These are phyloP conservation scores for Gymnobelideus leadbeateri DNA, from an alignment of 2,113 vertebrate genomes.

Conservation along the genomic window DNA sequence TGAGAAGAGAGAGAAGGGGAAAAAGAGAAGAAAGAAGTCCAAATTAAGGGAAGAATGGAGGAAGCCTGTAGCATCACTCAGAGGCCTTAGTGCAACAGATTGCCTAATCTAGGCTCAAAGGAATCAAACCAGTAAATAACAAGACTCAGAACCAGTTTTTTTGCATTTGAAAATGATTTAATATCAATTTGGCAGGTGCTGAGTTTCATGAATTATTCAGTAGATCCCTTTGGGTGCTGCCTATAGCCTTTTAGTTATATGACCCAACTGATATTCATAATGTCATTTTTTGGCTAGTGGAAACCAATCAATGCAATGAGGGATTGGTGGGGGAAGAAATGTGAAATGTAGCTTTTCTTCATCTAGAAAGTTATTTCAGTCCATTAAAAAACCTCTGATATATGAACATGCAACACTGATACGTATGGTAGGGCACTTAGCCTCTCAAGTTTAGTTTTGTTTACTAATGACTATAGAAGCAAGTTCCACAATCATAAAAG, in stretches of 20 bases:
- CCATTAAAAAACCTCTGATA: slow-evolving; percentile 66
- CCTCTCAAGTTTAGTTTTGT: slow-evolving; percentile 33
- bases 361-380: slow-evolving; percentile 63
- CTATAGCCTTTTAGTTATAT: slow-evolving; percentile 71
- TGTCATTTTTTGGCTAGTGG: slow-evolving; percentile 56
- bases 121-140: slow-evolving; percentile 51
- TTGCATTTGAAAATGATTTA: slow-evolving; percentile 46
- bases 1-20: not conserved
- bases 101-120: not conserved
- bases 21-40: not conserved
- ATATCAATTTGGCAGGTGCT: slow-evolving; percentile 62
- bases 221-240: slow-evolving; percentile 61
- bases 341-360: slow-evolving; percentile 49
- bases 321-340: not conserved
- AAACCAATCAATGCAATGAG: slow-evolving; percentile 68
- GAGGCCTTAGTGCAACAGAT: slow-evolving; percentile 33
- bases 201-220: slow-evolving; percentile 69
- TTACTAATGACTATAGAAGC: slow-evolving; percentile 50
- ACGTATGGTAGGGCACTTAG: slow-evolving; percentile 34
- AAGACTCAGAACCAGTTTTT: slow-evolving; percentile 34
- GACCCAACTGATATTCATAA: slow-evolving; percentile 50
- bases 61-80: not conserved
- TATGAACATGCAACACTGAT: slow-evolving; percentile 5
- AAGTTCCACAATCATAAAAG: slow-evolving; percentile 33
- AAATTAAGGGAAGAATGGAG: not conserved